phyloP scores from a whole-genome alignment of 2,797 vertebrate genomes.

The Karalla daura region DNA sequence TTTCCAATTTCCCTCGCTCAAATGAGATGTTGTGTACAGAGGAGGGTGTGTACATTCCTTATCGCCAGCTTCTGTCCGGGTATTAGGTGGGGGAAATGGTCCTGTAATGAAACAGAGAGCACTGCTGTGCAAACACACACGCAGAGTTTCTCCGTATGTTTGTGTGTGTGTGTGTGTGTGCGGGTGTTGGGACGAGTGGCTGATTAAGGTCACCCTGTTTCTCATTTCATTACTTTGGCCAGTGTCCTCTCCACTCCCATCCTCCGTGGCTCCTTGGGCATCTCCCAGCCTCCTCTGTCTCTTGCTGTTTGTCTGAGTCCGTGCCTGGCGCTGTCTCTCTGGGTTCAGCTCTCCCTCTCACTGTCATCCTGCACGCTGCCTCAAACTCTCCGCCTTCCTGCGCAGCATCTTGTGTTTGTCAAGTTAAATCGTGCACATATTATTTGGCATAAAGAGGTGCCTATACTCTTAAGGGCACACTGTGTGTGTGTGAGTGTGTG shows the following conservation, averaged over 20 bases:
- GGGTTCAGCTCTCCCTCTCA: constrained; percentile 9
- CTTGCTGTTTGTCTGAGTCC: constrained; percentile 27
- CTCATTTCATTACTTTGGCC: constrained; percentile 62
- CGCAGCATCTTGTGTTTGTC: neutral
- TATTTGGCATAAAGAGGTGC: neutral
- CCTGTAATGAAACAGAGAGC: constrained; percentile 74
- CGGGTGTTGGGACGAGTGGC: constrained; percentile 19
- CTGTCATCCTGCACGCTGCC: neutral
- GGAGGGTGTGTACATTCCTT: constrained; percentile 74
- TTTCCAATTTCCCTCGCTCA: constrained; percentile 81
- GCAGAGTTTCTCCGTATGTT: constrained; percentile 33
- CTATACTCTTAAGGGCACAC: neutral
- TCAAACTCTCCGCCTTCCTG: constrained; percentile 1
- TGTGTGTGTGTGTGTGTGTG: constrained; percentile 6
- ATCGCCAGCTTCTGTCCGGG: constrained; percentile 69
- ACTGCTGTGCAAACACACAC: constrained; percentile 63
- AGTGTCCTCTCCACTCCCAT: constrained; percentile 33
- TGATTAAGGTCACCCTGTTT: constrained; percentile 73
- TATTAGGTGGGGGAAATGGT: constrained; percentile 74
- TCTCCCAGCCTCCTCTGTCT: constrained; percentile 41
- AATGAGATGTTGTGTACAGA: constrained; percentile 80
- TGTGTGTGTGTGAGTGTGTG: neutral
- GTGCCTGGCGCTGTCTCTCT: constrained; percentile 22
- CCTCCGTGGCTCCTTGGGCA: constrained; percentile 29
- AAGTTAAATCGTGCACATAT: constrained; percentile 13